Evolutionary conservation across 2,888 invertebrate genomes (phyloP), one percentile per base, ranked within the genome.

Genomic region (Torymus auratus): DNA sequence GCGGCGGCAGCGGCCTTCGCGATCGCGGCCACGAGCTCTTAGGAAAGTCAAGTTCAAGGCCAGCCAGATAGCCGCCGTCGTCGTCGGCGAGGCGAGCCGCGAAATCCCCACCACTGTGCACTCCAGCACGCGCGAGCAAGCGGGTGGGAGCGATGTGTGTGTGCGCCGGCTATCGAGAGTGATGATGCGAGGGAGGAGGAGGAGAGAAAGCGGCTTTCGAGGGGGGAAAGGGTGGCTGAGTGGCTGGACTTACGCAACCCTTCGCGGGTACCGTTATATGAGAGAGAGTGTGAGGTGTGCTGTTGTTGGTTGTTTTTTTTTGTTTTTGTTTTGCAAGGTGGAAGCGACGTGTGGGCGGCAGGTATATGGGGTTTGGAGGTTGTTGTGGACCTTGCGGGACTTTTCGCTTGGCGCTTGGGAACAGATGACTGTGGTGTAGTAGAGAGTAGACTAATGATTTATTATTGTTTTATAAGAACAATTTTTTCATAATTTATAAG

Each of bases 31-130:
- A 73, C 73, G 28, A 69, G 83, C 85, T 85, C 84, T 84, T 83
- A 86, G 87, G 87, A 89, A 89, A 89, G 87, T 88, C 90, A 90
- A 90, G 89, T 90, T 90, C 90, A 90, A 89, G 90, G 89, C 88
- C 86, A 87, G 84, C 87, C 83, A 85, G 87, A 86, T 86, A 84
- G 78, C 55, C 67, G 77, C 70, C 75, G 55, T 74, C 28, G 62
- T n/a, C 67, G 69, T 77, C 41, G 58, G 17, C 71, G 68, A 75
- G 62, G 67, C 73, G 68, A 52, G 11, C 14, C 53, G 62, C 69
- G 0, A 56, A 41, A 64, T 50, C 61, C 65, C 41, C 41, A 41
- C 53, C 5, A 62, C 23, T 10, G 3, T 12, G 61, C 5, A 17
- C 50, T 53, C 14, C 68, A 53, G 71, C 14, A 28, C 41, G 55